Conservation (phyloP, 2,888 invertebrate genomes). For the Sturmia bella region DNA sequence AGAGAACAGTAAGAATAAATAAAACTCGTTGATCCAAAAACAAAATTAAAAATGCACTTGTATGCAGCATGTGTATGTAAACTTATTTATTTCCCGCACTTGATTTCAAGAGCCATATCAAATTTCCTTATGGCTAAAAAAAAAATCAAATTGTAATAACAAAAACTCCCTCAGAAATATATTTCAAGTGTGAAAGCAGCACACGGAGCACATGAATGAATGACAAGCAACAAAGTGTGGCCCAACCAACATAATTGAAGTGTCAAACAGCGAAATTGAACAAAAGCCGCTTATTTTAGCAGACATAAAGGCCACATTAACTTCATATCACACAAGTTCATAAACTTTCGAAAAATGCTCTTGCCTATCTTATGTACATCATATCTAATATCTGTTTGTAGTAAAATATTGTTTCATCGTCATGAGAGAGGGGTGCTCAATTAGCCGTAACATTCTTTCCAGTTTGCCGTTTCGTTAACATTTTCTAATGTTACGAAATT, state of each 20-base stretch:
- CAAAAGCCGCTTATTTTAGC: conserved; percentile 67
- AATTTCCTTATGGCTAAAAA: conserved; percentile 71
- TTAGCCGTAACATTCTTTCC: conserved; percentile 79
- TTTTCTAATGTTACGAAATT: conserved; percentile 71
- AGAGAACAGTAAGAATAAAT: background rate
- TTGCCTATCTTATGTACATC: background rate
- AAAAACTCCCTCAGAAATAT: conserved; percentile 36
- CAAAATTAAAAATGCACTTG: background rate
- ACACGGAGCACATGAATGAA: conserved; percentile 23
- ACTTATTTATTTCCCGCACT: conserved; percentile 11
- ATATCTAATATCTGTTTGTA: background rate
- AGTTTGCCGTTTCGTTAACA: conserved; percentile 36
- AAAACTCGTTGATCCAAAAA: conserved; percentile 48
- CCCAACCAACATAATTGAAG: conserved; percentile 67
- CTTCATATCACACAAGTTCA: conserved; percentile 10
- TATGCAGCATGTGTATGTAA: background rate
- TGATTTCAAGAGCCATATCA: conserved; percentile 74
- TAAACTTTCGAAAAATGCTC: conserved; percentile 14
- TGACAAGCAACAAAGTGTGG: conserved; percentile 63
- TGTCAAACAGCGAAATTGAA: conserved; percentile 68
- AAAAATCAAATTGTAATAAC: conserved; percentile 47
- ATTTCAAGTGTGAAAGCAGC: conserved; percentile 12
- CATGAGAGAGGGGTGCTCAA: conserved; percentile 81
- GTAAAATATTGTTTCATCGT: conserved; percentile 55
- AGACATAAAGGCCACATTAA: conserved; percentile 61